Conservation (phyloP, 2,113 vertebrate genomes). For the Platichthys stellatus region DNA sequence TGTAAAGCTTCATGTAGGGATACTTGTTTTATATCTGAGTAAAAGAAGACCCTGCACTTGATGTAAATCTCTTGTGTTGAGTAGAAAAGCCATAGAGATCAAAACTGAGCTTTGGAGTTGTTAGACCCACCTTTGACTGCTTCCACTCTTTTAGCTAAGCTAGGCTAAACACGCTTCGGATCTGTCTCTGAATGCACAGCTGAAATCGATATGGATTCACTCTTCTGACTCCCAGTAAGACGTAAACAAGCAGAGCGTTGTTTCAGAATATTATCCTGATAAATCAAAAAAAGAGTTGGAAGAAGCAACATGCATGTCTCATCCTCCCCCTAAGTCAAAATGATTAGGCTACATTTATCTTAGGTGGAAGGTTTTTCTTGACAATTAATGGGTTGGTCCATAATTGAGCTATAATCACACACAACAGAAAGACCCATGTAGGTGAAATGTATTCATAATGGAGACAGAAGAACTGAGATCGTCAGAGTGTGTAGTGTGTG, state of each 20-base stretch:
- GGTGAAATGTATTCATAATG: neutral
- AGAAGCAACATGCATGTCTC: too few species aligned
- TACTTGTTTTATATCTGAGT: conserved; percentile 3
- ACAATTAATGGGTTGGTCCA: neutral
- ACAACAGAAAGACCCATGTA: neutral
- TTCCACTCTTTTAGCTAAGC: conserved; percentile 13
- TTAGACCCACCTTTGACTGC: neutral
- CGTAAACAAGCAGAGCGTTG: conserved; percentile 24
- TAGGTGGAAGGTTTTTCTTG: neutral
- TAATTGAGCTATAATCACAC: neutral
- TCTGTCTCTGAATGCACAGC: conserved; percentile 21
- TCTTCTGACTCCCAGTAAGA: conserved; percentile 1
- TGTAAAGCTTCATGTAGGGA: neutral
- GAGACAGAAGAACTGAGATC: neutral
- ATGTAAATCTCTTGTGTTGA: conserved; percentile 1
- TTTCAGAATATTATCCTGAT: neutral
- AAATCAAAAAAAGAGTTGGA: neutral
- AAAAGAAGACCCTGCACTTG: neutral
- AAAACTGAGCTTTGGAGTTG: conserved; percentile 11
- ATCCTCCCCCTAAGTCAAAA: too few species aligned
- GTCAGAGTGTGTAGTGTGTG: neutral
- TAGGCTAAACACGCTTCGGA: conserved; percentile 28
- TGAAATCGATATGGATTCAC: conserved; percentile 49
- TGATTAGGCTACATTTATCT: too few species aligned
- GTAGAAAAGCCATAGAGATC: conserved; percentile 5